Evolutionary conservation across 2,888 invertebrate species (phyloP).

Genomic region (Scaptomyza parva): DNA sequence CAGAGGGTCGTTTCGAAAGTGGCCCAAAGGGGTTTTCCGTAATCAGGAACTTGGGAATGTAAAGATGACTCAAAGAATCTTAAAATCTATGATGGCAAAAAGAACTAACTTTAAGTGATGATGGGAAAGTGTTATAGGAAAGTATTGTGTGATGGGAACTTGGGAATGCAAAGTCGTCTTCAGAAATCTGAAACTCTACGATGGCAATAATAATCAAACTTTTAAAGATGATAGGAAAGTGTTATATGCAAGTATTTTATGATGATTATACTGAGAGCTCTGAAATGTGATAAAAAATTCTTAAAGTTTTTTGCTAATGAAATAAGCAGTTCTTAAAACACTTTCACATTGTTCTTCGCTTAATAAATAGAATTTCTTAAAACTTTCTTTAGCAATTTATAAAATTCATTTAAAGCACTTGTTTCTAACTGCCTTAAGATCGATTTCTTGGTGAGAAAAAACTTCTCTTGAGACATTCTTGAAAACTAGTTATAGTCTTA

Average conservation of each 20-base stretch:
- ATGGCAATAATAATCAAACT: not conserved
- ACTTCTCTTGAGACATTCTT: conserved; percentile 13
- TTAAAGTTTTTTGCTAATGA: too few relatives aligned
- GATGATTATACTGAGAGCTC: too few relatives aligned
- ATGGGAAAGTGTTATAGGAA: too few relatives aligned
- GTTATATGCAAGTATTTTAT: too few relatives aligned
- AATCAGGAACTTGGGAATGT: conserved; percentile 11
- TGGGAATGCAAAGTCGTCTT: not conserved
- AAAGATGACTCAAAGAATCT: not conserved
- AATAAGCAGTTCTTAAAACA: not conserved
- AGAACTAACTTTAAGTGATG: not conserved
- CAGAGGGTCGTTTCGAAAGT: conserved; percentile 33
- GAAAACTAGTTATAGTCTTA: conserved; percentile 26
- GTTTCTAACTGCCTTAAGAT: conserved; percentile 12
- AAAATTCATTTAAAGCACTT: conserved; percentile 18
- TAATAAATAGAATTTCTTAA: not conserved
- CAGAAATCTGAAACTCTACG: not conserved
- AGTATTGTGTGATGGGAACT: too few relatives aligned
- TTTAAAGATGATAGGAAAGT: too few relatives aligned
- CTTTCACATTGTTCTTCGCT: not conserved
- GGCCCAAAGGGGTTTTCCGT: conserved; percentile 10
- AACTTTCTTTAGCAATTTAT: conserved; percentile 6
- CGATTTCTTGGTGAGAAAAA: conserved; percentile 17
- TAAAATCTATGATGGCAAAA: not conserved
- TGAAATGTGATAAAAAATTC: too few relatives aligned